phyloP scores from a whole-genome alignment of 2,113 vertebrate genomes.

The Aegotheles bennettii region DNA sequence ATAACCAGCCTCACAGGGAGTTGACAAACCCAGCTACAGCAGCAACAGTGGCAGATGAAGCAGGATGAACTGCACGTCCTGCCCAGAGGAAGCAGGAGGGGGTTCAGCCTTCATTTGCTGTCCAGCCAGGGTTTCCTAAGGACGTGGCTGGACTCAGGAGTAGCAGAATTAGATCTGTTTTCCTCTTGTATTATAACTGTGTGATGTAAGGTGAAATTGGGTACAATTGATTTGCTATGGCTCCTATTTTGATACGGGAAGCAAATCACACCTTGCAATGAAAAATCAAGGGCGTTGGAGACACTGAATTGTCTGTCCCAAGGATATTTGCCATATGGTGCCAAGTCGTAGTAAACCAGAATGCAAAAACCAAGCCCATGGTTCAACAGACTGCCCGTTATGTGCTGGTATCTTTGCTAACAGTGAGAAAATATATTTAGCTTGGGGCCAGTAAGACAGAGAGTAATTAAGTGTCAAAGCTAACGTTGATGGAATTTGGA shows the following conservation, averaged over 20 bases:
- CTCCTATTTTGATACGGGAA: background rate
- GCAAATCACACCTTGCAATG: background rate
- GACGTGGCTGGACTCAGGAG: fast-evolving
- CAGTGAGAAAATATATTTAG: background rate
- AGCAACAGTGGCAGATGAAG: background rate
- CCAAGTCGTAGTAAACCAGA: background rate
- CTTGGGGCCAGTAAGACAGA: background rate
- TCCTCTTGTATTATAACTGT: background rate
- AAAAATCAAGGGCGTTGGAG: background rate
- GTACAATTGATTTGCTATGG: background rate
- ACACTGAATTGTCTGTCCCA: background rate
- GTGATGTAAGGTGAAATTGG: background rate
- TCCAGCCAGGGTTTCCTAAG: fast-evolving
- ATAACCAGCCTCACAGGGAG: background rate
- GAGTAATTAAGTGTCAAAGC: background rate
- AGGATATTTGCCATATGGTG: background rate
- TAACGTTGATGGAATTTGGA: background rate
- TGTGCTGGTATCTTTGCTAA: background rate
- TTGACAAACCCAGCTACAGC: background rate
- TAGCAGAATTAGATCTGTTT: background rate
- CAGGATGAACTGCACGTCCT: fast-evolving
- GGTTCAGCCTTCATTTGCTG: background rate
- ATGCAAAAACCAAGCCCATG: background rate
- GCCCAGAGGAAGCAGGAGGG: background rate
- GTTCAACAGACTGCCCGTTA: fast-evolving